Percentiles rank a stretch among this genome's conserved stretches.
Evolutionary conservation across 2,888 invertebrate genomes (phyloP).

Genomic region (Epistrophe grossulariae): DNA sequence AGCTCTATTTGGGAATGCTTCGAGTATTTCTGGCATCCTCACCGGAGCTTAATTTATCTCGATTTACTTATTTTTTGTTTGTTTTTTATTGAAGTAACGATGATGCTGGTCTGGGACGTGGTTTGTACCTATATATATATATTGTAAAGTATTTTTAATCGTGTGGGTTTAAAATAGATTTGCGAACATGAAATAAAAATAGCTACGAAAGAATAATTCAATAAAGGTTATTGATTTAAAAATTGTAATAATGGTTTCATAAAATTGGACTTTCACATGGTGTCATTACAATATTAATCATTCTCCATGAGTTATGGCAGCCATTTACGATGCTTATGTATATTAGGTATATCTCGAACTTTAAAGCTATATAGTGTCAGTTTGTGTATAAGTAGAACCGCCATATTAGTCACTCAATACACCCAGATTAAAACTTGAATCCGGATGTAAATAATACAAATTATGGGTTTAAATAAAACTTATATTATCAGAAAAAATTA

Average conservation of each 20-base stretch:
- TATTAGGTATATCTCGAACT: too few species aligned
- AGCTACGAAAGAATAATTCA: background rate
- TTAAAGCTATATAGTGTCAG: too few species aligned
- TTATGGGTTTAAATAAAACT: too few species aligned
- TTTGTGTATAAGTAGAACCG: too few species aligned
- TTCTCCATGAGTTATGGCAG: background rate
- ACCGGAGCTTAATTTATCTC: slow-evolving; percentile 5
- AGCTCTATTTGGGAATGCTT: slow-evolving; percentile 19
- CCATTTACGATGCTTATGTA: too few species aligned
- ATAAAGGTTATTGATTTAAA: background rate
- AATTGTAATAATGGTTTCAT: background rate
- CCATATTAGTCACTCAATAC: too few species aligned
- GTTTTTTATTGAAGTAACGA: background rate
- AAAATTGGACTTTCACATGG: background rate
- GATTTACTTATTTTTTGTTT: background rate
- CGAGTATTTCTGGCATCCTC: slow-evolving; percentile 14
- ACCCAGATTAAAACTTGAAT: too few species aligned
- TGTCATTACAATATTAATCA: background rate
- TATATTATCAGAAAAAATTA: too few species aligned
- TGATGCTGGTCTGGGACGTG: too few species aligned
- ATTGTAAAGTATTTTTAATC: background rate
- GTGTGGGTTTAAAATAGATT: background rate
- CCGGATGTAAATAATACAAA: too few species aligned
- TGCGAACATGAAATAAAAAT: background rate
- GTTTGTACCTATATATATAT: too few species aligned